Percentiles rank a stretch among this genome's conserved stretches.
phyloP scores from a whole-genome alignment of 2,797 vertebrate genomes.

The Notolepis coatsorum region DNA sequence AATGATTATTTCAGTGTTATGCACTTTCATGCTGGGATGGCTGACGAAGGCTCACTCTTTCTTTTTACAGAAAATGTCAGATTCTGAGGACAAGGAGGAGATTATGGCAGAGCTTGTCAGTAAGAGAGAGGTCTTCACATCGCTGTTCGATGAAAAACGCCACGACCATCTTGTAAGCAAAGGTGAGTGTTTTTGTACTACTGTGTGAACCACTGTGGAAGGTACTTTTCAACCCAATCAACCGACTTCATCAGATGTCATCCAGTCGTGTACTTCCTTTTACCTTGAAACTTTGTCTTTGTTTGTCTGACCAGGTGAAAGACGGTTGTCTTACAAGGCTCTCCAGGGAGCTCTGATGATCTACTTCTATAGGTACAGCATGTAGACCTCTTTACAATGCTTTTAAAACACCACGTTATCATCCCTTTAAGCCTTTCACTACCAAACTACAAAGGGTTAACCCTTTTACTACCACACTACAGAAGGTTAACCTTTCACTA shows the following conservation, averaged over 20 bases:
- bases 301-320: conserved; percentile 85
- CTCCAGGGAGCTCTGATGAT: conserved; percentile 97
- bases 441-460: too few relatives aligned
- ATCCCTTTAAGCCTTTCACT: too few relatives aligned
- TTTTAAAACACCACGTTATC: not conserved
- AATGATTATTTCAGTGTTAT: conserved; percentile 3
- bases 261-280: not conserved
- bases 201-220: too few relatives aligned
- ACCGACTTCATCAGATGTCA: conserved; percentile 8
- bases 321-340: conserved; percentile 93
- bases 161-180: conserved; percentile 94
- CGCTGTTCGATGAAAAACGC: conserved; percentile 93
- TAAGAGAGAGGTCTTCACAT: conserved; percentile 87
- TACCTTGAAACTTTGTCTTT: not conserved
- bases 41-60: conserved; percentile 27
- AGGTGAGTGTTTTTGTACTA: conserved; percentile 83
- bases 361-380: conserved; percentile 98
- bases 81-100: conserved; percentile 91
- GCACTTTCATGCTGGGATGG: conserved; percentile 34
- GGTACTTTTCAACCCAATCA: not conserved
- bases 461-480: too few relatives aligned
- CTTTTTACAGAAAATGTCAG: conserved; percentile 75
- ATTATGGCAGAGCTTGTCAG: conserved; percentile 86
- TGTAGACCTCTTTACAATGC: not conserved
- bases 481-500: too few relatives aligned